Evolutionary conservation across 2,888 invertebrate genomes (phyloP), one percentile per base, ranked within the genome.

Genomic region (Apodemia duryi): DNA sequence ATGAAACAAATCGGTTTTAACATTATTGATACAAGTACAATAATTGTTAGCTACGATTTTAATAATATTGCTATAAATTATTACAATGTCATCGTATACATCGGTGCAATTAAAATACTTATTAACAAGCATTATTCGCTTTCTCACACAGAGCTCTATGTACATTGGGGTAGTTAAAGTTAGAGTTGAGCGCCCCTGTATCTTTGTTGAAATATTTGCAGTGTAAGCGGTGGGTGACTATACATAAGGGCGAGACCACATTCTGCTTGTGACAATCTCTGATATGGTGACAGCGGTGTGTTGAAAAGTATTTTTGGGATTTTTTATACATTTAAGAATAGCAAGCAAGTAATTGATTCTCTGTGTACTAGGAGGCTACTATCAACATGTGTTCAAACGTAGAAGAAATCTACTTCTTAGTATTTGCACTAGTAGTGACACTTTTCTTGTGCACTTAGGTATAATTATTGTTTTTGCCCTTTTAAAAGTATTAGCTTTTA

Each of bases 161-260:
- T 82, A 81, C 80, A 83, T 75, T 77, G 68, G 82, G 80, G 80
- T 81, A 84, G 86, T 83, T 80, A 76, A 80, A 84, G 83, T 80
- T 75, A 73, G 84, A 84, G 86, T 86, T 86, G 86, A 86, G 88
- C 84, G 85, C 79, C 86, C 83, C 83, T 85, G 85, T 85, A 87
- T 88, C 88, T 88, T 85, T 87, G 87, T 86, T 82, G 84, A 87
- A 89, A 89, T 89, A 90, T 90, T 90, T 90, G 87, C 88, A 73
- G 80, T 86, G 86, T 84, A 85, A 86, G 86, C 88, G 80, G 73
- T 73, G 78, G 71, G 78, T 80, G 82, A 81, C 84, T 84, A 77
- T 79, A 68, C 69, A 52, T 75, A 70, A 81, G 72, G 82, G 71
- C 49, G 11, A 11, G 68, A 57, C 61, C 76, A 79, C 75, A 83